Conservation (phyloP, 2,113 vertebrate genomes). For the Cebus imitator region DNA sequence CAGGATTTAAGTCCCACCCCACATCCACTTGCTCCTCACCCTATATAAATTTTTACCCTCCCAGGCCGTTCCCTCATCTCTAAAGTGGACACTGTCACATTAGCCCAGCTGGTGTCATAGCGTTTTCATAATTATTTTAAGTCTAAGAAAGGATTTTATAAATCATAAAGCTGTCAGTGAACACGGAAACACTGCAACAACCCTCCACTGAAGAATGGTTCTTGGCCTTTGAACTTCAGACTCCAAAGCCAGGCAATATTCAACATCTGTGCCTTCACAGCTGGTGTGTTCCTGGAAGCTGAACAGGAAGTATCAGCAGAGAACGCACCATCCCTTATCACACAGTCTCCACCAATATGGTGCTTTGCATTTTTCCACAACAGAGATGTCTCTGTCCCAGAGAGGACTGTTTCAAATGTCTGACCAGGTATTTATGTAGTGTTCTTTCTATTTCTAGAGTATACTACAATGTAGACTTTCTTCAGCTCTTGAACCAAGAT, state of each 20-base stretch:
- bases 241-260: background rate
- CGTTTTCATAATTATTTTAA: background rate
- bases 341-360: background rate
- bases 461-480: fast-evolving
- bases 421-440: background rate
- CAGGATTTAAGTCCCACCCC: background rate
- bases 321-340: fast-evolving
- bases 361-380: background rate
- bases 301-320: background rate
- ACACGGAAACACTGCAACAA: background rate
- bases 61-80: background rate
- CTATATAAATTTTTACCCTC: background rate
- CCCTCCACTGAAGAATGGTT: background rate
- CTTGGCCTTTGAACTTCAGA: background rate
- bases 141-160: background rate
- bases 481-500: background rate
- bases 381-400: background rate
- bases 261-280: background rate
- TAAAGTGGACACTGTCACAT: background rate
- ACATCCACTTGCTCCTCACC: fast-evolving
- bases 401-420: background rate
- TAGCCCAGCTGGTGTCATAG: background rate
- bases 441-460: background rate
- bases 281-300: background rate
- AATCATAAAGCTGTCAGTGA: background rate